A percentile compares a stretch with the other conserved stretches of the same genome.
Evolutionary conservation across 2,113 vertebrate species (phyloP).

Genomic region (Toxotes chatareus): DNA sequence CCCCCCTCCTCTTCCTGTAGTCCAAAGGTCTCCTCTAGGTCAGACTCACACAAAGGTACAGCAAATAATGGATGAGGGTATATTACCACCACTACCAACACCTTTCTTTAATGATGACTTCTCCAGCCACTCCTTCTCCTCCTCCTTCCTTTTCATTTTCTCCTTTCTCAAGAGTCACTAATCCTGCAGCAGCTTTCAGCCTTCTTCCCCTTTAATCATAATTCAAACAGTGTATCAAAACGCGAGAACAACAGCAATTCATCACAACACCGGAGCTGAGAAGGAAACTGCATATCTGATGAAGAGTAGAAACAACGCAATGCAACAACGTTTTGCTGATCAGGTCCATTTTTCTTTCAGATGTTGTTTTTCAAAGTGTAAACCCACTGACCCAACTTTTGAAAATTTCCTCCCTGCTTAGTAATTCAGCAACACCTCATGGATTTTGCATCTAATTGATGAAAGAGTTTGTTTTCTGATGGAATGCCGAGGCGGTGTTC

Average conservation of each 20-base stretch:
- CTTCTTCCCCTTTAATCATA: slow-evolving; percentile 49
- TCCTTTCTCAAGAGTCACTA: slow-evolving; percentile 33
- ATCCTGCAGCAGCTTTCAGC: slow-evolving; percentile 33
- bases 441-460: slow-evolving; percentile 56
- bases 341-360: slow-evolving; percentile 44
- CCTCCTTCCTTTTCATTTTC: slow-evolving; percentile 8
- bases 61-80: slow-evolving; percentile 60
- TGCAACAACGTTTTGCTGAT: slow-evolving; percentile 54
- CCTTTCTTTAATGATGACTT: slow-evolving; percentile 57
- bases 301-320: slow-evolving; percentile 49
- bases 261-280: slow-evolving; percentile 55
- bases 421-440: slow-evolving; percentile 38
- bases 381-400: slow-evolving; percentile 67
- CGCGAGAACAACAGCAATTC: slow-evolving; percentile 49
- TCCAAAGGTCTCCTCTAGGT: slow-evolving; percentile 41
- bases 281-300: slow-evolving; percentile 51
- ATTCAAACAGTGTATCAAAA: slow-evolving; percentile 54
- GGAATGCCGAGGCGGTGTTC: slow-evolving; percentile 26
- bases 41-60: slow-evolving; percentile 36
- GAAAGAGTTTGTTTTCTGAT: slow-evolving; percentile 44
- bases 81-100: slow-evolving; percentile 39
- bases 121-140: slow-evolving; percentile 5
- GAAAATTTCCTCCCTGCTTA: slow-evolving; percentile 26
- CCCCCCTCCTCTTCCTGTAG: slow-evolving; percentile 10
- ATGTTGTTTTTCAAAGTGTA: slow-evolving; percentile 20